Base-by-base conservation (phyloP, 1,140 invertebrate species). In the Euura saliciscinereae region DNA sequence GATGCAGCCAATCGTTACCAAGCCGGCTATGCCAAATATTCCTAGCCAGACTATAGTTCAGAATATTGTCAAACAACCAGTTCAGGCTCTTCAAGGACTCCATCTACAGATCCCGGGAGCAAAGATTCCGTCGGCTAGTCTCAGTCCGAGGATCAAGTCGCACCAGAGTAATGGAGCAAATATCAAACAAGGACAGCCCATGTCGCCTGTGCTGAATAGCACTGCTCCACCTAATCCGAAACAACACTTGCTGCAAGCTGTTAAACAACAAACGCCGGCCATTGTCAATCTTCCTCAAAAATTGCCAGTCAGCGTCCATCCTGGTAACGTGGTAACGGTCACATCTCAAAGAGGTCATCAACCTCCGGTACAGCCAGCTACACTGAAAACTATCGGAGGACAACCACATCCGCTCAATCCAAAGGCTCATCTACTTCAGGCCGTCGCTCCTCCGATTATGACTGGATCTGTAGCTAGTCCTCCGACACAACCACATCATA, bases 381-480 rank as follows among this genome's bases (percentile, higher is more conserved):
- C 82, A 45, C 59, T 83, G 0, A 87, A 87, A 43, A 80, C 75
- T 7, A 84, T 87, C 4, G 87, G 85, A 70, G 83, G 84, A 5
- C 85, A 86, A 72, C 76, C 80, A 0, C 86, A 88, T 76, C 83
- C 87, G 2, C 66, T 88, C 5, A 88, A 85, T 78, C 88, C 88
- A 0, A 89, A 89, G 66, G 79, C 85, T 13, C 88, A 89, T 71
- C 70, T 89, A 4, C 69, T 89, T 4, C 86, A 89, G 72, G 86
- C 86, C 5, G 86, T 87, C 0, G 83, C 79, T 11, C 81, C 86
- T 4, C 77, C 83, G 6, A 88, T 91, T 11, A 77, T 91, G 42
- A 85, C 89, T 0, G 89, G 88, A 11, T 86, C 87, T 7, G 88
- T 91, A 6, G 87, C 87, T 6, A 91, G 89, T 80, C 90, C 91